These are phyloP conservation scores for Cossypha dichroa DNA, from an alignment of 2,797 vertebrate genomes.

Conservation along the genomic window DNA sequence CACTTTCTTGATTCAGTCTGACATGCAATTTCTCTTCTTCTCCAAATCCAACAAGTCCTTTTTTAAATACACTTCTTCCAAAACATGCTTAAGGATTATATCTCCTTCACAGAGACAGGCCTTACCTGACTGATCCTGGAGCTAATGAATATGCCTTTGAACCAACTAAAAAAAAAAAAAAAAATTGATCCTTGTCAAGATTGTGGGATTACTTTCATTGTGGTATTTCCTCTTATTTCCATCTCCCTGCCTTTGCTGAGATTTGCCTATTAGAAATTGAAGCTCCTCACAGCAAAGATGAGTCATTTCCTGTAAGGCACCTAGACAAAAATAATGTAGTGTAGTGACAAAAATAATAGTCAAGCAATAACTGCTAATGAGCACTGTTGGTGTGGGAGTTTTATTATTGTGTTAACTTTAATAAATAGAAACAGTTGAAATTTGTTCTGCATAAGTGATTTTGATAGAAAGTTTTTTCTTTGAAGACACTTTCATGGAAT, in stretches of 20 bases:
- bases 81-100: background rate
- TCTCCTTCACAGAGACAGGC: background rate
- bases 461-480: background rate
- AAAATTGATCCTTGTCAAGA: background rate
- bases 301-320: background rate
- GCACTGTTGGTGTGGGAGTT: background rate
- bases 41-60: conserved; percentile 1
- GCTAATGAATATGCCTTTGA: background rate
- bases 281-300: background rate
- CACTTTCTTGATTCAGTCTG: conserved; percentile 48
- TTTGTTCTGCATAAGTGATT: background rate
- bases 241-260: background rate
- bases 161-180: background rate
- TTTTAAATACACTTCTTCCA: conserved; percentile 11
- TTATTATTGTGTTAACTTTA: background rate
- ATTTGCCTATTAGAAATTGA: background rate
- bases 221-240: background rate
- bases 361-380: background rate
- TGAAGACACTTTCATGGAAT: background rate
- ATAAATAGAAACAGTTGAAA: background rate
- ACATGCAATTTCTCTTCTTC: conserved; percentile 37
- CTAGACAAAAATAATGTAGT: too few relatives aligned
- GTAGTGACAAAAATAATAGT: background rate
- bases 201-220: background rate
- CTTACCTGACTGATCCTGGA: background rate